phyloP scores from a whole-genome alignment of 2,888 invertebrate species.

The Acrobasis suavella region DNA sequence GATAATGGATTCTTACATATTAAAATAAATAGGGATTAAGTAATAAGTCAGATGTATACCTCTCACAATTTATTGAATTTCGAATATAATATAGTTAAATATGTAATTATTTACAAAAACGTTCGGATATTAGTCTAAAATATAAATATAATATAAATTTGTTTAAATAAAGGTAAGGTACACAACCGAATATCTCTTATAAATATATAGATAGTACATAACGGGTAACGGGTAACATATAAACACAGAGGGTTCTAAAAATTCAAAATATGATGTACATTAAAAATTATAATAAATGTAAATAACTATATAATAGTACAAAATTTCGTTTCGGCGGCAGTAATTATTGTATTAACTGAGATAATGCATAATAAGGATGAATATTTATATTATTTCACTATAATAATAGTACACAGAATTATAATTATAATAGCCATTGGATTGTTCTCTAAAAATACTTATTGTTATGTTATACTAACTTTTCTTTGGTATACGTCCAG shows the following conservation, averaged over 20 bases:
- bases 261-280: constrained; percentile 30
- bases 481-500: constrained; percentile 68
- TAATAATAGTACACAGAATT: constrained; percentile 15
- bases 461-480: constrained; percentile 35
- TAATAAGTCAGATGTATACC: constrained; percentile 34
- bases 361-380: constrained; percentile 29
- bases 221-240: constrained; percentile 2
- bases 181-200: constrained; percentile 55
- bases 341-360: constrained; percentile 40
- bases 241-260: constrained; percentile 5
- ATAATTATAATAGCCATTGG: constrained; percentile 16
- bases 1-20: too few species aligned
- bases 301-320: constrained; percentile 27
- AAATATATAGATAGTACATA: constrained; percentile 6
- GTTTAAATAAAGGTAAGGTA: constrained; percentile 60
- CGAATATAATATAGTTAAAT: constrained; percentile 63
- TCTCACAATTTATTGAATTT: constrained; percentile 71
- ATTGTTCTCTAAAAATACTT: constrained; percentile 23
- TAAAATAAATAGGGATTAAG: constrained; percentile 21
- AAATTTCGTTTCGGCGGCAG: constrained; percentile 56
- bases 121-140: constrained; percentile 60
- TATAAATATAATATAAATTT: constrained; percentile 49
- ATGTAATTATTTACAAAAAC: constrained; percentile 68
- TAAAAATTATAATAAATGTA: constrained; percentile 33
- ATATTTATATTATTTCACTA: constrained; percentile 29